Percentiles rank a stretch among this genome's conserved stretches.
Evolutionary conservation across 2,113 vertebrate genomes (phyloP).

Genomic region (Nesospiza acunhae): DNA sequence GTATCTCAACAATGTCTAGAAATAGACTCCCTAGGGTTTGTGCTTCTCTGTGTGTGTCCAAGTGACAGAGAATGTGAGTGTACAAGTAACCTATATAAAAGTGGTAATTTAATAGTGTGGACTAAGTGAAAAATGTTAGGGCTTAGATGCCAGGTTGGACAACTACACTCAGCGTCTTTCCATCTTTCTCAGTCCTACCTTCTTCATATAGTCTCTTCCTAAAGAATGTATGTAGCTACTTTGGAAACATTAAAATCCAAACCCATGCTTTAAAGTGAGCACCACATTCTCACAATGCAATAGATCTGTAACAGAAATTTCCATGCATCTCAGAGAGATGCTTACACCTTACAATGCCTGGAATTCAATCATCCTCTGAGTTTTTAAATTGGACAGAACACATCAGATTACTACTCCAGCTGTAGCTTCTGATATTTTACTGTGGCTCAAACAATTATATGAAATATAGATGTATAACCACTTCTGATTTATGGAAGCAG

Average conservation of each 20-base stretch:
- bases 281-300: background rate
- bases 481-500: background rate
- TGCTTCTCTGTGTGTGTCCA: rapidly evolving
- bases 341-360: background rate
- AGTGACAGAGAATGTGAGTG: rapidly evolving
- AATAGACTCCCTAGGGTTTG: background rate
- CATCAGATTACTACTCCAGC: background rate
- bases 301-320: background rate
- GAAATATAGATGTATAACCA: background rate
- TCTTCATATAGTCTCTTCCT: background rate
- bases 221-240: background rate
- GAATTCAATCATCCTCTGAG: background rate
- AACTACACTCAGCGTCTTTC: background rate
- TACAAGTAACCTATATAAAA: background rate
- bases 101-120: background rate
- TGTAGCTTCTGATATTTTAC: background rate
- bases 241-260: background rate
- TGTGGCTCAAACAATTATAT: background rate
- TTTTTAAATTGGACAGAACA: background rate
- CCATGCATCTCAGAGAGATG: background rate
- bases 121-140: background rate
- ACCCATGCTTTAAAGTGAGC: background rate
- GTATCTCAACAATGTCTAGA: background rate
- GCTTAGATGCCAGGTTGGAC: background rate
- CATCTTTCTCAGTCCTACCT: background rate